Evolutionary conservation across 2,888 invertebrate genomes (phyloP).

Genomic region (Lasioglossum pauxillum): DNA sequence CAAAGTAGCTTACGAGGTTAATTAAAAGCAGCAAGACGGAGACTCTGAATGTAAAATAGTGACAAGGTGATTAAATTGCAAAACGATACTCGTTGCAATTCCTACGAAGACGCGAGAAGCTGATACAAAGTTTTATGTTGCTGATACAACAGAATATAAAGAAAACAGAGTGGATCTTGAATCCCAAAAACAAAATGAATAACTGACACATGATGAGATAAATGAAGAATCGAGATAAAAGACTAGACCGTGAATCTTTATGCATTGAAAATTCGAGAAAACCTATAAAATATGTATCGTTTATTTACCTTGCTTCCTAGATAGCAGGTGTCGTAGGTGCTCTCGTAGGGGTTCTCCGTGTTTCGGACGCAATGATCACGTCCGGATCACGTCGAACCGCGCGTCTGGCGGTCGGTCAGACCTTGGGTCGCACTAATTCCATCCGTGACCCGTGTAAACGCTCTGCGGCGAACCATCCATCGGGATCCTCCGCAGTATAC

Average conservation of each 20-base stretch:
- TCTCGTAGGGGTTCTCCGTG: neutral
- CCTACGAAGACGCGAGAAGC: neutral
- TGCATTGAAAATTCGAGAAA: no score
- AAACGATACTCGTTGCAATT: neutral
- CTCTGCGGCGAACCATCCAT: conserved; percentile 47
- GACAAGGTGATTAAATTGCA: neutral
- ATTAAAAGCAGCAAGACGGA: neutral
- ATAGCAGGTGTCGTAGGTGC: neutral
- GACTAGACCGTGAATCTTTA: no score
- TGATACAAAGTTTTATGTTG: neutral
- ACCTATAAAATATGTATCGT: no score
- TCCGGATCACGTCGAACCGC: neutral
- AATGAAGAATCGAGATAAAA: no score
- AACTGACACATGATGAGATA: no score
- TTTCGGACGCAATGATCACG: neutral
- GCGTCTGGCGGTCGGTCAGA: neutral
- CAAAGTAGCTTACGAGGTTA: neutral
- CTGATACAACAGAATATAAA: neutral
- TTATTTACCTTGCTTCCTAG: neutral
- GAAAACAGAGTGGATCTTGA: neutral
- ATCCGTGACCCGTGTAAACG: conserved; percentile 56
- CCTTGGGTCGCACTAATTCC: conserved; percentile 45
- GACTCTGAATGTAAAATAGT: neutral
- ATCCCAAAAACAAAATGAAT: neutral
- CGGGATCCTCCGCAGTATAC: conserved; percentile 44